A percentile compares a stretch with the other conserved stretches of the same genome.
phyloP scores from a whole-genome alignment of 1,140 invertebrate species.

The Bradynema listronoti region DNA sequence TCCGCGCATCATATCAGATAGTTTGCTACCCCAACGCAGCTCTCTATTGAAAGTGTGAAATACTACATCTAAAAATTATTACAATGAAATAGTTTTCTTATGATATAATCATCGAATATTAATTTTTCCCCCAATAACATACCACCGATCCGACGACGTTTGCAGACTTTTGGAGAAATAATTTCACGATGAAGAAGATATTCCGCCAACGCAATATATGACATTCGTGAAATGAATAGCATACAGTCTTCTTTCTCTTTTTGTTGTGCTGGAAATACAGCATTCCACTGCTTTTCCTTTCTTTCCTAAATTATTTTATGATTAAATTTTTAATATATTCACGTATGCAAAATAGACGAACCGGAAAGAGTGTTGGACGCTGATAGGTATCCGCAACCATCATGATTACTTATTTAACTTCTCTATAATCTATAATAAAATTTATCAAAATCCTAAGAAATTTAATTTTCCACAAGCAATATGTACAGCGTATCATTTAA shows the following conservation, averaged over 20 bases:
- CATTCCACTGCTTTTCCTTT: conserved; percentile 14
- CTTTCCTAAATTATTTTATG: too few relatives aligned
- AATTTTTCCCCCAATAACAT: conserved; percentile 2
- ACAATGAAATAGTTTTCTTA: neutral
- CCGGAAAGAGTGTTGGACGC: too few relatives aligned
- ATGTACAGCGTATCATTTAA: too few relatives aligned
- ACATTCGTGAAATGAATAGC: conserved; percentile 24
- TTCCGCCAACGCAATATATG: conserved; percentile 26
- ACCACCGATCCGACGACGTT: conserved; percentile 10
- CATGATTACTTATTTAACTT: too few relatives aligned
- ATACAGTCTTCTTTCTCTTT: conserved; percentile 4
- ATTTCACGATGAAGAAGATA: conserved; percentile 26
- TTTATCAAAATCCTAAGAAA: too few relatives aligned
- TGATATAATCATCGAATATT: neutral
- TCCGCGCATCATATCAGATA: conserved; percentile 26
- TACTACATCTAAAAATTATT: conserved; percentile 16
- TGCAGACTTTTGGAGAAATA: conserved; percentile 19
- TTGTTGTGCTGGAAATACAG: conserved; percentile 12
- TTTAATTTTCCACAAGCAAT: too few relatives aligned
- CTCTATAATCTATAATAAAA: too few relatives aligned
- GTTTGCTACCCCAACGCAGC: conserved; percentile 22
- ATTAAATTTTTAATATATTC: too few relatives aligned
- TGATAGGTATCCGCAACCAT: too few relatives aligned
- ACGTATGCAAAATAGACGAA: too few relatives aligned
- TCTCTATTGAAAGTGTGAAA: conserved; percentile 18